Evolutionary conservation across 2,797 vertebrate genomes (phyloP), one percentile per base, ranked within the genome.

Genomic region (Vipera ursinii): DNA sequence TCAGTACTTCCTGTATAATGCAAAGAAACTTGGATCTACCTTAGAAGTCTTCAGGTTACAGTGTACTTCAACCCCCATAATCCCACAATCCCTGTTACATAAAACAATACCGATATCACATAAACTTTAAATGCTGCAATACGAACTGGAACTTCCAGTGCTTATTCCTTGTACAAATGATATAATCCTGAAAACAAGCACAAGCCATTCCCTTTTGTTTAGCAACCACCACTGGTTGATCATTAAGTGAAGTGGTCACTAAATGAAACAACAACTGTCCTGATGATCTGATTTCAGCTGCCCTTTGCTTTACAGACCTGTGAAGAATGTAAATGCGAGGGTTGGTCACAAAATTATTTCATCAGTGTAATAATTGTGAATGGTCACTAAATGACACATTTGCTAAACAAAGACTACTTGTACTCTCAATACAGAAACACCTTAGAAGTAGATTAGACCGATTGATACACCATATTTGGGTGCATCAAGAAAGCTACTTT

Each of bases 1-100:
- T 3, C 0, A 6, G 61, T 51, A 0, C 85, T 22, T 22, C 20
- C 65, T 53, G 0, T 0, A 57, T 4, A 59, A 17, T 26, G 38
- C 82, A 61, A 63, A 60, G 38, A 56, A 90, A 32, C n/a, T 69
- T 17, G 65, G 65, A 69, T 32, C 5, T 14, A 32, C 6, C 2
- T 69, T 69, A 6, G 65, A 69, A 24, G 17, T 44, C 38, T 82
- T 82, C 38, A 82, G 20, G 38, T 82, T 82, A 82, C 17, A 82
- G 20, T 48, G 73, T 24, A 48, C 20, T 82, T 82, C 38, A 82
- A 48, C 8, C 3, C 73, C 38, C 20, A 44, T 48, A 78, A 78
- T 87, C 32, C 48, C 32, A 22, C 4, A 88, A 69, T 69, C n/a
- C 65, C 22, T 15, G 5, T 8, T 38, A 24, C 38, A 59, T 24